Conservation (phyloP, 64 coral and sea anemone species). For the Pachyseris speciosa region DNA sequence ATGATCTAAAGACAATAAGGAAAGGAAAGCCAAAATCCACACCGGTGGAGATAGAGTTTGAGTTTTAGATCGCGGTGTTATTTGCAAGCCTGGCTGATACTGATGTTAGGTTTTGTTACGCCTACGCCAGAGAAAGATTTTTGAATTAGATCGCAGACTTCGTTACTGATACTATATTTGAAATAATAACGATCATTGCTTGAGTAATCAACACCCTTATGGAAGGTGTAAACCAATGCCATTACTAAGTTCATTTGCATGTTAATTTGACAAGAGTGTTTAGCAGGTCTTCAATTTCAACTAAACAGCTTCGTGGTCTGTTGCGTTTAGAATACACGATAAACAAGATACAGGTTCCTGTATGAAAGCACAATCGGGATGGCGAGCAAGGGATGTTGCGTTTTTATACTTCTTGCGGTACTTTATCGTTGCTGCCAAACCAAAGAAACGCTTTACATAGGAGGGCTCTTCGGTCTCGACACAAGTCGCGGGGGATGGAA, state of each 20-base stretch:
- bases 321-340: not conserved
- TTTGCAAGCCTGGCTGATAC: too few relatives aligned
- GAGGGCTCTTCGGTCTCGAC: constrained; percentile 74
- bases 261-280: not conserved
- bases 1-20: too few relatives aligned
- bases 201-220: not conserved
- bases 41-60: too few relatives aligned
- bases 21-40: too few relatives aligned
- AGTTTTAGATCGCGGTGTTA: too few relatives aligned
- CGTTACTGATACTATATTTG: too few relatives aligned
- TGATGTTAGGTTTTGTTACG: too few relatives aligned
- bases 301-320: not conserved
- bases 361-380: not conserved
- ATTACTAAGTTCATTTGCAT: not conserved
- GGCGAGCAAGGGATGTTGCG: not conserved
- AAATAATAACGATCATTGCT: not conserved
- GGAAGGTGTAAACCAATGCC: not conserved
- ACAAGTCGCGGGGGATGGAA: constrained; percentile 74
- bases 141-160: too few relatives aligned
- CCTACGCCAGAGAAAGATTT: too few relatives aligned
- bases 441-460: constrained; percentile 54
- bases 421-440: not conserved
- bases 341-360: not conserved
- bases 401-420: not conserved
- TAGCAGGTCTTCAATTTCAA: not conserved